Evolutionary conservation across 2,888 invertebrate species (phyloP).

Genomic region (Noctua janthe): DNA sequence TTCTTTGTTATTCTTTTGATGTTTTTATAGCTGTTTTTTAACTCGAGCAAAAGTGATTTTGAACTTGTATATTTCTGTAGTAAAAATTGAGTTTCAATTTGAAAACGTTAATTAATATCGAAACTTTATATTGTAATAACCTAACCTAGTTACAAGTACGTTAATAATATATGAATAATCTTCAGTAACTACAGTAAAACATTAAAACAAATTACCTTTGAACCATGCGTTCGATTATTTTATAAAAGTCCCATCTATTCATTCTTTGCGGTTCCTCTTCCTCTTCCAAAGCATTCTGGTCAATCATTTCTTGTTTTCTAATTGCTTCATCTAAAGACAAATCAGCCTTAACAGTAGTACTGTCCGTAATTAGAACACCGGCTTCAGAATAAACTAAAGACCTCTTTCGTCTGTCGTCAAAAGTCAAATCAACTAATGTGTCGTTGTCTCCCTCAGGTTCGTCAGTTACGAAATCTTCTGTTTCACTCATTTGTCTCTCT

Average conservation of each 20-base stretch:
- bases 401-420: slow-evolving; percentile 81
- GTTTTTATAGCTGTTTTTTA: slow-evolving; percentile 14
- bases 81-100: neutral
- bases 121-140: neutral
- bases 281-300: slow-evolving; percentile 76
- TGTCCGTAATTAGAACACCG: slow-evolving; percentile 72
- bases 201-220: slow-evolving; percentile 84
- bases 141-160: neutral
- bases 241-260: slow-evolving; percentile 92
- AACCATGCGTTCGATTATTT: slow-evolving; percentile 90
- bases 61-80: neutral
- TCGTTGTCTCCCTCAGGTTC: slow-evolving; percentile 75
- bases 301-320: slow-evolving; percentile 87
- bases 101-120: neutral
- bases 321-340: slow-evolving; percentile 86
- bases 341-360: slow-evolving; percentile 72
- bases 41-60: slow-evolving; percentile 19
- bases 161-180: neutral
- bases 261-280: slow-evolving; percentile 83
- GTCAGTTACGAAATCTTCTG: slow-evolving; percentile 57
- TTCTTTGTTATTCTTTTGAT: slow-evolving; percentile 25
- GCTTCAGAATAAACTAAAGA: slow-evolving; percentile 83
- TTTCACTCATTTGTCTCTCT: slow-evolving; percentile 65
- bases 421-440: slow-evolving; percentile 85
- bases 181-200: neutral